These are phyloP conservation scores for Solenopsis fugax DNA, from an alignment of 1,140 invertebrate species.

Conservation along the genomic window DNA sequence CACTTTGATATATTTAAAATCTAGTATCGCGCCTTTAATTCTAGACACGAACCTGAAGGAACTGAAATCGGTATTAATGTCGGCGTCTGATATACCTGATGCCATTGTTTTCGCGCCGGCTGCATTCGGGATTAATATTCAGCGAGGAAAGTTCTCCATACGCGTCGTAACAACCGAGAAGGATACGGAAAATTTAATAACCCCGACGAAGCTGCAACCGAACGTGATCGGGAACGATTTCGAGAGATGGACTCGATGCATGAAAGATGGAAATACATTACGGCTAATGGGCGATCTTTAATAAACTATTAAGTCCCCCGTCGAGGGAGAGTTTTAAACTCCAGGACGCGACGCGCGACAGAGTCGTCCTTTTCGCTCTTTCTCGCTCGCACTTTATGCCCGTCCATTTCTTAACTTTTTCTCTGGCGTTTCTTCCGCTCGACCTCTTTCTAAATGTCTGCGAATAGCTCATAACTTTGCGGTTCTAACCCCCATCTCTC, in stretches of 20 bases:
- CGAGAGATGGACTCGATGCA: not conserved
- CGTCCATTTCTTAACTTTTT: constrained; percentile 55
- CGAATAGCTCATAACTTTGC: constrained; percentile 77
- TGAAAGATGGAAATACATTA: constrained; percentile 55
- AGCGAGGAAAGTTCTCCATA: not conserved
- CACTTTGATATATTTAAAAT: not conserved
- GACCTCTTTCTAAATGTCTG: constrained; percentile 56
- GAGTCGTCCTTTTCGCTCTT: constrained; percentile 22
- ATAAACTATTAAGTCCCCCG: constrained; percentile 77
- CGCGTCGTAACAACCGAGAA: not conserved
- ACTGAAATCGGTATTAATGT: constrained; percentile 36
- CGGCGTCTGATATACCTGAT: constrained; percentile 34
- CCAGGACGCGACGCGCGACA: constrained; percentile 10
- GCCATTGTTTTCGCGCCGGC: constrained; percentile 43
- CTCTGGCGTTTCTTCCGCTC: constrained; percentile 49
- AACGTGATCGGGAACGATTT: constrained; percentile 46
- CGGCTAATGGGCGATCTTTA: constrained; percentile 76
- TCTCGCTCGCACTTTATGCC: not conserved
- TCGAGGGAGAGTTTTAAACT: constrained; percentile 62
- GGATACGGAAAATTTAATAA: constrained; percentile 58
- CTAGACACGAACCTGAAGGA: constrained; percentile 21
- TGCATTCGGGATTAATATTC: constrained; percentile 47
- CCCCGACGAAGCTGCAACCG: not conserved
- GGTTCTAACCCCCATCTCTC: constrained; percentile 66
- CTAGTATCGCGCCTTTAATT: constrained; percentile 29